Conservation (phyloP, 1,140 invertebrate genomes). For the Drosophila burlai region DNA sequence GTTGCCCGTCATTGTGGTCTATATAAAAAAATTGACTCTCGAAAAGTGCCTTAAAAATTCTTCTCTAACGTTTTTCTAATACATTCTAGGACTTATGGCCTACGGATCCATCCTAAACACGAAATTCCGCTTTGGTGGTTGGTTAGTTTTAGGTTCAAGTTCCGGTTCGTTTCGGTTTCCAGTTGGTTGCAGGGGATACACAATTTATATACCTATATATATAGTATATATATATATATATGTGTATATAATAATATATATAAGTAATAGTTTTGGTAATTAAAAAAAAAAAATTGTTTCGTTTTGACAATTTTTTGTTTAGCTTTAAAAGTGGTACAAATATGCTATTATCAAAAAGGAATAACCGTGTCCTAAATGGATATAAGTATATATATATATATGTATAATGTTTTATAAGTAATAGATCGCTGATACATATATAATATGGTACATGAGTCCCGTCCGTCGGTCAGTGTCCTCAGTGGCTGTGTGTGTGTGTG, state of each 20-base stretch:
- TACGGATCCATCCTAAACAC: constrained; percentile 25
- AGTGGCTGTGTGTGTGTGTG: constrained; percentile 22
- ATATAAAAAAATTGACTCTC: constrained; percentile 45
- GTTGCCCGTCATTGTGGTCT: constrained; percentile 19
- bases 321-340: constrained; percentile 64
- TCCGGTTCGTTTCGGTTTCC: constrained; percentile 28
- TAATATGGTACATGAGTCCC: constrained; percentile 41
- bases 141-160: constrained; percentile 32
- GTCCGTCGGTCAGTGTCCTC: constrained; percentile 22
- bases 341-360: constrained; percentile 76
- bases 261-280: constrained; percentile 12
- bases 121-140: constrained; percentile 21
- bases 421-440: constrained; percentile 49
- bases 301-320: constrained; percentile 40
- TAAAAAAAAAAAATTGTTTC: constrained; percentile 53
- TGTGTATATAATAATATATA: constrained; percentile 12
- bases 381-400: constrained; percentile 45
- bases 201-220: constrained; percentile 24
- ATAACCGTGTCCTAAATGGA: constrained; percentile 55
- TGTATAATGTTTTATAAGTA: constrained; percentile 44
- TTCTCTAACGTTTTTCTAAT: constrained; percentile 45
- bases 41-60: constrained; percentile 48
- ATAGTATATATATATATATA: neutral
- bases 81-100: constrained; percentile 43
- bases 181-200: constrained; percentile 16